A percentile compares a stretch with the other conserved stretches of the same genome.
These are phyloP conservation scores for Morone saxatilis DNA, from an alignment of 2,113 vertebrate species.

Conservation along the genomic window DNA sequence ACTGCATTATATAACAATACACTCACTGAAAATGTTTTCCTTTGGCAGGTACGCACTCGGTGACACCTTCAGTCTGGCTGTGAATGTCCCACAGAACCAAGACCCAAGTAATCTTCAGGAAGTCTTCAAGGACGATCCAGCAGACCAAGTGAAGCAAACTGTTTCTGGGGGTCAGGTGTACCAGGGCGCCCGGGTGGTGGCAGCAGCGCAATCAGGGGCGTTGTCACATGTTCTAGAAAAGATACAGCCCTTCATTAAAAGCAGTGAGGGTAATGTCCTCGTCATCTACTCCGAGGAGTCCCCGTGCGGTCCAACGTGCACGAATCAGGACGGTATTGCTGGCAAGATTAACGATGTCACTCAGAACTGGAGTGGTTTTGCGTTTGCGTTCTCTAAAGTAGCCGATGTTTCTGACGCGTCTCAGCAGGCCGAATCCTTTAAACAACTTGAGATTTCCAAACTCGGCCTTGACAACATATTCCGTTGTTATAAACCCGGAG, in stretches of 20 bases:
- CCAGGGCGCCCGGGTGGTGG: constrained; percentile 36
- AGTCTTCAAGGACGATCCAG: constrained; percentile 37
- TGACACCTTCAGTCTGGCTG: constrained; percentile 40
- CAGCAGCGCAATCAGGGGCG: constrained; percentile 17
- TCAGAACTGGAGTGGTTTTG: constrained; percentile 38
- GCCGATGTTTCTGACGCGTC: background rate
- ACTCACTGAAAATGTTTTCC: background rate
- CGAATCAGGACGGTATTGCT: background rate
- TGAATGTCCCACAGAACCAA: constrained; percentile 50
- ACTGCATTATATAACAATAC: no score
- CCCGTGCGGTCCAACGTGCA: background rate
- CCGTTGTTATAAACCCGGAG: constrained; percentile 35
- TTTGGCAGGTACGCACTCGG: constrained; percentile 35
- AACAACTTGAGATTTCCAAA: constrained; percentile 7
- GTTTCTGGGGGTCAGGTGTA: constrained; percentile 41
- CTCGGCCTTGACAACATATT: constrained; percentile 41
- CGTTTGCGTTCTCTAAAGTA: constrained; percentile 46
- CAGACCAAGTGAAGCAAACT: constrained; percentile 10
- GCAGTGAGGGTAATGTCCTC: constrained; percentile 27
- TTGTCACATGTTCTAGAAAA: constrained; percentile 31
- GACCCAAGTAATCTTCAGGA: constrained; percentile 10
- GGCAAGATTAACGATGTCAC: background rate
- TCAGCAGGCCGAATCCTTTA: constrained; percentile 3
- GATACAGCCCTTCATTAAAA: background rate
- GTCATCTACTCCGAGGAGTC: constrained; percentile 36